Evolutionary conservation across 2,888 invertebrate genomes (phyloP).

Genomic region (Altica lythri): DNA sequence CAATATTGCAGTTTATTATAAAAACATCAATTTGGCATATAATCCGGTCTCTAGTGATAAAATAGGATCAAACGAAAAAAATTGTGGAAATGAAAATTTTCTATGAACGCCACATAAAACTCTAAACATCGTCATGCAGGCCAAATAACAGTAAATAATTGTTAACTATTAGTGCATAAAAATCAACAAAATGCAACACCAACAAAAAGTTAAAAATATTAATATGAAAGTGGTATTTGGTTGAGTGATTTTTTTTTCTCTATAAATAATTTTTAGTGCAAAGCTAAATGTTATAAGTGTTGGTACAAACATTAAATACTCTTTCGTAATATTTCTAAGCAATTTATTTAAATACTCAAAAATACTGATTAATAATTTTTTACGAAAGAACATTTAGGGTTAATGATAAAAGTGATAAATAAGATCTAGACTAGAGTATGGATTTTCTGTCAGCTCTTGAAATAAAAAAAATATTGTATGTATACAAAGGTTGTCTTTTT

Average conservation of each 20-base stretch:
- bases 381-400: background rate
- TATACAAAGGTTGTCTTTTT: too few relatives aligned
- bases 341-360: background rate
- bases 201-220: slow-evolving; percentile 29
- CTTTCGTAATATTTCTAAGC: too few relatives aligned
- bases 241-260: background rate
- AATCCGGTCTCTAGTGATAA: too few relatives aligned
- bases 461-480: too few relatives aligned
- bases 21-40: too few relatives aligned
- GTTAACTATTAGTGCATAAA: slow-evolving; percentile 35
- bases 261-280: slow-evolving; percentile 31
- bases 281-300: slow-evolving; percentile 20
- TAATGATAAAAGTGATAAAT: background rate
- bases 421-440: too few relatives aligned
- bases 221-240: slow-evolving; percentile 10
- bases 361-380: background rate
- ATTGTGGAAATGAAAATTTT: too few relatives aligned
- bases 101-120: slow-evolving; percentile 13
- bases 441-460: too few relatives aligned
- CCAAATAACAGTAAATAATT: slow-evolving; percentile 26
- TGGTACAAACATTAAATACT: background rate
- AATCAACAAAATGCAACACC: slow-evolving; percentile 40
- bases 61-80: too few relatives aligned
- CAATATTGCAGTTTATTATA: too few relatives aligned
- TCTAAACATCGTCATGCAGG: slow-evolving; percentile 33